These are phyloP conservation scores for Sinohyriopsis cumingii DNA, from an alignment of 2,888 invertebrate species.

Conservation along the genomic window DNA sequence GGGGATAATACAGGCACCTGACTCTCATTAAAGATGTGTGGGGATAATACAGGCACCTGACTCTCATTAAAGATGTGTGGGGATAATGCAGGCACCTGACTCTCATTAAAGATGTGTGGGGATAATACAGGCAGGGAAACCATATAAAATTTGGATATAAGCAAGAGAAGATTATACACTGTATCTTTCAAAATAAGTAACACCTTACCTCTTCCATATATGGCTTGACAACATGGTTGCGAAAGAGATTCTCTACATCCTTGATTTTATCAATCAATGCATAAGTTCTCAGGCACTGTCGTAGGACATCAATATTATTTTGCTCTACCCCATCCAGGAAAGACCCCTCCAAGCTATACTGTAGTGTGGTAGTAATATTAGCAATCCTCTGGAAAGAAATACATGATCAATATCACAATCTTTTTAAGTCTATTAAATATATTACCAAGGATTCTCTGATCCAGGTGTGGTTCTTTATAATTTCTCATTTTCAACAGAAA, in stretches of 20 bases:
- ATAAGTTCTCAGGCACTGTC: constrained; percentile 75
- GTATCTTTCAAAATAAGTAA: neutral
- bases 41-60: no score
- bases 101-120: no score
- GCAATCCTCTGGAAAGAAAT: constrained; percentile 66
- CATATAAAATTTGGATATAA: neutral
- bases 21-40: no score
- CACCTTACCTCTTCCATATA: constrained; percentile 76
- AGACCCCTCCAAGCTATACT: constrained; percentile 70
- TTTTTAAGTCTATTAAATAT: neutral
- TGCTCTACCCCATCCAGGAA: constrained; percentile 68
- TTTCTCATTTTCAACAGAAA: no score
- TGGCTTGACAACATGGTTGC: constrained; percentile 80
- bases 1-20: no score
- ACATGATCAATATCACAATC: neutral
- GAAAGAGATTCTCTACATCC: constrained; percentile 82
- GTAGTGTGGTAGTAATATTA: constrained; percentile 68
- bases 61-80: no score
- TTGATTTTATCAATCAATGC: constrained; percentile 80
- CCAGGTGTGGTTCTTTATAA: no score
- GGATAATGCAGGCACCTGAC: no score
- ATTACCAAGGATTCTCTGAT: no score
- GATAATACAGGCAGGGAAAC: no score
- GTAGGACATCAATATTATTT: constrained; percentile 61
- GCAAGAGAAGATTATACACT: neutral